Evolutionary conservation across 2,888 invertebrate genomes (phyloP), one percentile per base, ranked within the genome.

Genomic region (Tubulanus polymorphus): DNA sequence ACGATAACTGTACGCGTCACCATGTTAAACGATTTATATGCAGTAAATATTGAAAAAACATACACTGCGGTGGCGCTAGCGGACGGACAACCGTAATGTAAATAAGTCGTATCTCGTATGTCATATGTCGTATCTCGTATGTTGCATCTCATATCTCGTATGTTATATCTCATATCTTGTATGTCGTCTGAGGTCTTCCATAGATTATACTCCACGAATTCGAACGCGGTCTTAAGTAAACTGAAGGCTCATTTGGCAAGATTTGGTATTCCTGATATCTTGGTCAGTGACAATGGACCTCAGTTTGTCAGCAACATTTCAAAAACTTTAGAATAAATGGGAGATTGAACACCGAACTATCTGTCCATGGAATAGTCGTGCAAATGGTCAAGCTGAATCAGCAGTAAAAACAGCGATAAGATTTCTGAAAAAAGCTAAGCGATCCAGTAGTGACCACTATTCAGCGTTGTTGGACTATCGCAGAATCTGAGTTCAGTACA

Each of bases 301-400:
- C 48, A 54, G 25, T 54, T 15, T 48, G 15, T 30, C 41, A 20
- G 41, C 18, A 15, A 15, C 18, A 15, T 41, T 41, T 15, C 15
- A 15, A 5, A 5, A 41, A 15, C 23, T 41, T 41, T 18, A 18
- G 6, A 41, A 41, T 8, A 23, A 41, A 20, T 54, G 54, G 54
- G 30, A 32, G 8, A 25, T 54, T 51, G 30, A 30, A 32, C 54
- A 54, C 48, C 23, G 18, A 10, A 18, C 35, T 3, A 28, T 30
- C 3, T 51, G 12, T 26, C 49, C 54, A 10, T 26, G 20, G 35
- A 18, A 50, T 26, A 23, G 26, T n/a, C 48, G 49, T n/a, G 18
- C 27, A 32, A 50, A 54, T 30, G 54, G 49, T 23, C 48, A 54
- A 32, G 48, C 23, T 12, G 54, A 54, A 54, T 52, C 49, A 8